These are phyloP conservation scores for Watsonalla cultraria DNA, from an alignment of 2,888 invertebrate genomes.

Conservation along the genomic window DNA sequence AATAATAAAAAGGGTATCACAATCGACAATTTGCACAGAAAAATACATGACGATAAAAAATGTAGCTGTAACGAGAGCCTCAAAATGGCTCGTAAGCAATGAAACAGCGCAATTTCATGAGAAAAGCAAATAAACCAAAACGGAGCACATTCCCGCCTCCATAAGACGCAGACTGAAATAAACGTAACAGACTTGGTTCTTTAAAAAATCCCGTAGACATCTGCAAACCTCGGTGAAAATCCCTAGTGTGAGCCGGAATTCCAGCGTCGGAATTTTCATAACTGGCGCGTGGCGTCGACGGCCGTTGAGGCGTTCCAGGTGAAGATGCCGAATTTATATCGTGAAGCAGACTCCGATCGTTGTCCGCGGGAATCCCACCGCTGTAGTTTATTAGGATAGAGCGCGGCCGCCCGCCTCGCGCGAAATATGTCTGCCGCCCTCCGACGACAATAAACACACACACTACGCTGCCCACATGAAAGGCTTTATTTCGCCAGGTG, in stretches of 20 bases:
- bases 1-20: conserved; percentile 37
- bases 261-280: conserved; percentile 75
- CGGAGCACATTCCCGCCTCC: conserved; percentile 71
- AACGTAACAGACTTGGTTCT: conserved; percentile 69
- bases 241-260: conserved; percentile 70
- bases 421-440: conserved; percentile 51
- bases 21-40: conserved; percentile 57
- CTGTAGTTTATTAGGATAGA: conserved; percentile 53
- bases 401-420: conserved; percentile 29
- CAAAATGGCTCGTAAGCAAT: conserved; percentile 73
- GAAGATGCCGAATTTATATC: conserved; percentile 62
- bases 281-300: conserved; percentile 52
- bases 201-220: conserved; percentile 70
- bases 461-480: conserved; percentile 46
- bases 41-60: conserved; percentile 65
- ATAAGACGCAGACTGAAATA: conserved; percentile 73
- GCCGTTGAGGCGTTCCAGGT: conserved; percentile 57
- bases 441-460: conserved; percentile 55
- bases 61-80: conserved; percentile 65
- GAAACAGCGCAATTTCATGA: conserved; percentile 75
- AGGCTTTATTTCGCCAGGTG: conserved; percentile 56
- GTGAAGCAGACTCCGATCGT: conserved; percentile 43
- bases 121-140: conserved; percentile 75
- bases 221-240: conserved; percentile 72
- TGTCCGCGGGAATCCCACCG: conserved; percentile 40